Base-by-base conservation (phyloP, 2,888 invertebrate genomes). In the Drosophila kambysellisi region DNA sequence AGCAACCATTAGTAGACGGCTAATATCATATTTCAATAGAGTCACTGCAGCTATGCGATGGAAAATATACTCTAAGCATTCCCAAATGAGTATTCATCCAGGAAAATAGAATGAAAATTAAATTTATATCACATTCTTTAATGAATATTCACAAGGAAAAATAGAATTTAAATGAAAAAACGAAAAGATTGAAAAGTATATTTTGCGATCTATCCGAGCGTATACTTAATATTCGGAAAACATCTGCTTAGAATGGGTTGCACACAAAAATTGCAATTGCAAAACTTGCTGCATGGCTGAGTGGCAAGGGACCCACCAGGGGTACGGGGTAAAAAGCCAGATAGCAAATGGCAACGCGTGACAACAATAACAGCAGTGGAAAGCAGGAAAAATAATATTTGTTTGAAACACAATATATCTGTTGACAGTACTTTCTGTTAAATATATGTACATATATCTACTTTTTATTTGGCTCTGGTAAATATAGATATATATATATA, bases 301-400 rank as follows among this genome's bases (percentile, higher is more conserved):
- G 37, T 30, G 46, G 12, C 15, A 32, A 37, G 35, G 15, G 20
- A 20, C 6, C 20, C 20, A 7, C 20, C 20, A 7, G 7, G 25
- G 46, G 15, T 15, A 25, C 2, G 15, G 46, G 46, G 25, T 25
- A 4, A 12, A 20, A 12, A 20, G 46, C 25, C 11, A 30, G 30
- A n/a, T 7, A 39, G 57, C 60, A 68, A 67, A 70, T 37, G 62
- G 29, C 59, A 57, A 60, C n/a, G 30, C 52, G 52, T 62, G 61
- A 65, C 60, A 81, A 48, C 71, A 70, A 65, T 20, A 62, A 50
- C 15, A 65, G 62, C 57, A 59, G 33, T 29, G 50, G 43, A 30
- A 64, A 57, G 58, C 61, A 58, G 71, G 66, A 67, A 88, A 89
- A 67, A 77, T 75, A 88, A 67, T 77, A 84, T 83, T 76, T 79